Base-by-base conservation (phyloP, 2,797 vertebrate genomes). In the Sphenodon punctatus region DNA sequence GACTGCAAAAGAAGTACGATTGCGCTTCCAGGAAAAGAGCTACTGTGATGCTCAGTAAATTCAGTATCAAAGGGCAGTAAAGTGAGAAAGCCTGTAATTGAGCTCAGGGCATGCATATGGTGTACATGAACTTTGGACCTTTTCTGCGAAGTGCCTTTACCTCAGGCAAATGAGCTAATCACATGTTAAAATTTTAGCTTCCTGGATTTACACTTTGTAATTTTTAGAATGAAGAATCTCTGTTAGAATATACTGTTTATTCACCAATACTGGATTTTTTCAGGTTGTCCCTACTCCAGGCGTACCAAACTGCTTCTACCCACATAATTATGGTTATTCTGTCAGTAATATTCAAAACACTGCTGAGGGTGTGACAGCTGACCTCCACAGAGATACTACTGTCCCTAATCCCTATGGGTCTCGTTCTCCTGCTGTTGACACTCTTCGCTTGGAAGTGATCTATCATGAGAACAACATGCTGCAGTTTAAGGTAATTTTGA, bases 401-500 rank as follows among this genome's bases (percentile, higher is more conserved):
- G 74, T 80, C 22, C 78, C 78, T 23, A 84, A 75, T 71, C 89
- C 78, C 3, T 91, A 92, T 45, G 91, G 90, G 2, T 30, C 78
- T 7, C 78, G 41, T 2, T 97, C 97, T 5, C 87, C 78, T 4
- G 82, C 95, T 69, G 93, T 97, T 8, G 63, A 93, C 67, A 85
- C 6, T 1, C 95, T 98, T 38, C 78, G 61, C 8, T 93, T 98
- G 71, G 90, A 91, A 3, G 93, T 97, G 82, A 88, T 5, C 19
- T 98, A 96, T 84, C 97, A 97, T 89, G 94, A 84, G 34, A 80
- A 89, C 6, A 72, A 93, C 80, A 95, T 97, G 94, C 91, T 98
- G 16, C 97, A 97, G 69, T 97, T 98, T 86, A 98, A 98, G 97
- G 97, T 98, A 84, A 75, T n/a, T n/a, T n/a, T n/a, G n/a, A n/a